phyloP scores from a whole-genome alignment of 2,113 vertebrate genomes.

The Taurulus bubalis region DNA sequence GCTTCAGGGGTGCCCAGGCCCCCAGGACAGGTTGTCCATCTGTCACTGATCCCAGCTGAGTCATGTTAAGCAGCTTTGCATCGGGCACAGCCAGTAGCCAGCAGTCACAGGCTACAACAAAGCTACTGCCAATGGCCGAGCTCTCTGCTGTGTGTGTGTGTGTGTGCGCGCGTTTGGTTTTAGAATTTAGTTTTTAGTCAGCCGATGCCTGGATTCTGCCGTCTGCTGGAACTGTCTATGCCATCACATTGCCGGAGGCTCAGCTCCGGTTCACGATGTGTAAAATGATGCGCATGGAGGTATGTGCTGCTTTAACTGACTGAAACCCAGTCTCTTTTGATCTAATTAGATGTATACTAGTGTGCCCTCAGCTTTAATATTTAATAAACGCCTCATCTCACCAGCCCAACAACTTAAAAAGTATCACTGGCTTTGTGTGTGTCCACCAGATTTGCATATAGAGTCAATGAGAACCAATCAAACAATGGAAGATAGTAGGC shows the following conservation, averaged over 20 bases:
- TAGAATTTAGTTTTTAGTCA: constrained; percentile 57
- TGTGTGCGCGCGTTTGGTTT: background rate
- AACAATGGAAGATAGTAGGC: background rate
- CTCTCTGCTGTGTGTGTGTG: constrained; percentile 34
- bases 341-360: background rate
- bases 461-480: background rate
- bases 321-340: constrained; percentile 28
- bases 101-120: constrained; percentile 44
- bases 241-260: constrained; percentile 36
- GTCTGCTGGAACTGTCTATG: constrained; percentile 38
- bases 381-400: constrained; percentile 4
- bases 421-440: background rate
- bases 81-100: constrained; percentile 56
- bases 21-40: constrained; percentile 72
- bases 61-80: constrained; percentile 78
- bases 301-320: constrained; percentile 7
- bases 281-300: constrained; percentile 24
- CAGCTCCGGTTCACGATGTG: constrained; percentile 37
- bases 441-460: background rate
- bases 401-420: background rate
- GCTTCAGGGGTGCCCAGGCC: constrained; percentile 41
- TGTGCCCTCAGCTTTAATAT: background rate
- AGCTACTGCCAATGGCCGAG: constrained; percentile 48
- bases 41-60: constrained; percentile 77
- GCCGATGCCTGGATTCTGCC: constrained; percentile 33